Base-by-base conservation (phyloP, 1,140 invertebrate genomes). In the Diachasma alloeum region DNA sequence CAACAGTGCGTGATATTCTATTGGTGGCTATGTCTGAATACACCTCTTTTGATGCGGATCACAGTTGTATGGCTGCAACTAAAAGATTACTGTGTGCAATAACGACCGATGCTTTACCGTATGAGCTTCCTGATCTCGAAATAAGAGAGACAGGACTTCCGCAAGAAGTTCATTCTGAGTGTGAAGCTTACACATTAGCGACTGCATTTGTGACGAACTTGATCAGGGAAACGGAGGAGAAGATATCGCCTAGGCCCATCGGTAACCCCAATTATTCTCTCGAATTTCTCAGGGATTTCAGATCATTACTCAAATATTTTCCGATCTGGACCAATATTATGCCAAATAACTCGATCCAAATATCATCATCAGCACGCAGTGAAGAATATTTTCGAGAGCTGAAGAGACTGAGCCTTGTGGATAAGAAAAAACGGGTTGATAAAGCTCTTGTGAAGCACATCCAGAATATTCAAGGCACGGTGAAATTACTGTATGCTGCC, bases 241-340 rank as follows among this genome's bases (percentile, higher is more conserved):
- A 56, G 36, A 36, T 72, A 39, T 74, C 11, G 17, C 11, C 17
- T 13, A 39, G 36, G 22, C 15, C 13, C 22, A 70, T 44, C n/a
- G 22, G 46, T 5, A 79, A 79, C 37, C 46, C 78, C 4, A 77
- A 77, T 22, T 71, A 74, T 37, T 77, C 71, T 24, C 13, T 8
- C 0, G 67, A 66, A 4, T 77, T 77, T 24, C 71, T 31, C 11
- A n/a, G 0, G 0, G 24, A 37, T 22, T 70, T 77, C 9, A 9
- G 56, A 0, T 22, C 39, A n/a, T 70, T 79, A 11, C 69, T 0
- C 4, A 77, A 77, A 59, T 13, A 79, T 6, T 74, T 79, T 66
- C 70, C 59, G 31, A 26, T 74, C n/a, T 79, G 75, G 71, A 77
- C 53, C 22, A n/a, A 44, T 19, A 22, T 77, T 37, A 77, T 79